Evolutionary conservation across 1,140 invertebrate genomes (phyloP).

Genomic region (Pseudobourletiella spinata): DNA sequence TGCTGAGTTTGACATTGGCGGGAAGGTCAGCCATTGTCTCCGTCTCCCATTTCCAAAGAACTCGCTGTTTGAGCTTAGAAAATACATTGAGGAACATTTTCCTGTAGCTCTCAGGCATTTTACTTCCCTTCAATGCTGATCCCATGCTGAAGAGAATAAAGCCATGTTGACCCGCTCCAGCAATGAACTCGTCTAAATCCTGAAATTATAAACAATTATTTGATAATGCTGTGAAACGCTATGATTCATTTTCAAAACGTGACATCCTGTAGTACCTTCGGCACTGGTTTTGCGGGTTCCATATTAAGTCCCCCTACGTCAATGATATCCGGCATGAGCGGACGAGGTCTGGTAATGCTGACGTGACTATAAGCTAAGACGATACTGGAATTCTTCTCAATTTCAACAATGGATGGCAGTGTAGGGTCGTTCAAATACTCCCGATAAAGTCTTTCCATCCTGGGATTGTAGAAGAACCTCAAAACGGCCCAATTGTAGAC

Average conservation of each 20-base stretch:
- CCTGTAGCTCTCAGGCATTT: conserved; percentile 41
- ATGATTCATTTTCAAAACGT: background rate
- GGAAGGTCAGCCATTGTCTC: conserved; percentile 41
- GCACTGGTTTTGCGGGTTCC: conserved; percentile 1
- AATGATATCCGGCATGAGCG: conserved; percentile 38
- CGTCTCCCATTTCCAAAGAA: conserved; percentile 41
- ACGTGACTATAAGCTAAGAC: conserved; percentile 31
- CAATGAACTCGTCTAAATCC: conserved; percentile 29
- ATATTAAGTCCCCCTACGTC: conserved; percentile 48
- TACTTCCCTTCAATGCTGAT: conserved; percentile 35
- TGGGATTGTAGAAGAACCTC: background rate
- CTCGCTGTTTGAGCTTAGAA: conserved; percentile 35
- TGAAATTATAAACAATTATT: background rate
- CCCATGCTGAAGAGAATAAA: conserved; percentile 63
- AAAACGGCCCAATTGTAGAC: background rate
- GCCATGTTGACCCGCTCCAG: conserved; percentile 42
- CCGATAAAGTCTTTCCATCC: conserved; percentile 6
- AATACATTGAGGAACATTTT: conserved; percentile 39
- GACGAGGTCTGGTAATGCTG: conserved; percentile 13
- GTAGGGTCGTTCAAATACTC: background rate
- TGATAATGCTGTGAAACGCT: background rate
- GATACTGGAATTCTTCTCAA: conserved; percentile 29
- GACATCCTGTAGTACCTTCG: conserved; percentile 6
- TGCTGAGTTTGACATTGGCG: conserved; percentile 57
- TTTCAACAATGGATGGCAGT: conserved; percentile 14